phyloP scores from a whole-genome alignment of 2,888 invertebrate species.

The Caenorhabditis japonica region DNA sequence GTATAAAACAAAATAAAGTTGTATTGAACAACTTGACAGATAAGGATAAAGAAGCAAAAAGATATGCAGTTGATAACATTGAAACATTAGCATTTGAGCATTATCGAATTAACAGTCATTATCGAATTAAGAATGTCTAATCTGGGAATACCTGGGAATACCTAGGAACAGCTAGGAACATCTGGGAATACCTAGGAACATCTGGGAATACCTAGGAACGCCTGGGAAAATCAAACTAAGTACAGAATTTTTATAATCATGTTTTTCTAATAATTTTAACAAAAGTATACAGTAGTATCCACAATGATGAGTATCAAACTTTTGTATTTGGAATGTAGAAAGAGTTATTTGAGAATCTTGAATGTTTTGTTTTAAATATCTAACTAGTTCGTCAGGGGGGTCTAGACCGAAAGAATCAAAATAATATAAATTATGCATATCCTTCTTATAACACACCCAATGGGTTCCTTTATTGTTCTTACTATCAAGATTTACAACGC shows the following conservation, averaged over 20 bases:
- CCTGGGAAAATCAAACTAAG: conserved; percentile 18
- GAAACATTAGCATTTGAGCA: too few relatives aligned
- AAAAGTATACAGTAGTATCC: conserved; percentile 29
- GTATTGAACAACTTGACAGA: conserved; percentile 30
- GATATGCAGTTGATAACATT: background rate
- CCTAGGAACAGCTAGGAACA: too few relatives aligned
- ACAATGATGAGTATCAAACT: conserved; percentile 32
- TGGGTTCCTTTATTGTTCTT: conserved; percentile 24
- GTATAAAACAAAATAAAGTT: conserved; percentile 26
- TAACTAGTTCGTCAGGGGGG: conserved; percentile 26
- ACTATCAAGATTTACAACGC: conserved; percentile 31
- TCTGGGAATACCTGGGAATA: too few relatives aligned
- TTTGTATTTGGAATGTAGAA: conserved; percentile 31
- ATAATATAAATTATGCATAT: conserved; percentile 8
- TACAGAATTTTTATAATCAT: conserved; percentile 30
- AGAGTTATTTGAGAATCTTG: conserved; percentile 4
- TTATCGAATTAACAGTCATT: too few relatives aligned
- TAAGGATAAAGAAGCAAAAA: conserved; percentile 2
- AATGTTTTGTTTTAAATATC: conserved; percentile 18
- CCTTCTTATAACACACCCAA: conserved; percentile 42
- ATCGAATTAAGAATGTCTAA: too few relatives aligned
- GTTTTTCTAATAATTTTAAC: conserved; percentile 34
- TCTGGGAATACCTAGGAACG: too few relatives aligned
- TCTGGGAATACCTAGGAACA: too few relatives aligned
- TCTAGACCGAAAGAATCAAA: conserved; percentile 48